These are phyloP conservation scores for Sebastes ruberrimus DNA, from an alignment of 2,797 vertebrate species.

Conservation along the genomic window DNA sequence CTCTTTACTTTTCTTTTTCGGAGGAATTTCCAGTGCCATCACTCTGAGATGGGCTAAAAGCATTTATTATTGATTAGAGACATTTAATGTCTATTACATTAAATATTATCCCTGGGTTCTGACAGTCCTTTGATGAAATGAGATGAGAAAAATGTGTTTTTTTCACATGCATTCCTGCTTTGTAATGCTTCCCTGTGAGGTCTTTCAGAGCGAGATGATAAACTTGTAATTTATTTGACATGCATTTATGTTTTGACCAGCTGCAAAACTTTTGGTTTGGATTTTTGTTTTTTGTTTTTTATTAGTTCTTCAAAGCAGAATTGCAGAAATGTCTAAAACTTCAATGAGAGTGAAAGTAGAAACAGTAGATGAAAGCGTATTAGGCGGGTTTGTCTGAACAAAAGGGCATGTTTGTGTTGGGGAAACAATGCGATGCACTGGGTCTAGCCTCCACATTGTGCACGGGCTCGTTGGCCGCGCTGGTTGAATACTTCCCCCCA, in stretches of 20 bases:
- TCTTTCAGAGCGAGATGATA: slow-evolving; percentile 20
- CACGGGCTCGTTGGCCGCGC: slow-evolving; percentile 46
- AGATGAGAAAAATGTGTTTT: slow-evolving; percentile 44
- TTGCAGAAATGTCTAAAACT: neutral
- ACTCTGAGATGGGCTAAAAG: neutral
- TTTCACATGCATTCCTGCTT: neutral
- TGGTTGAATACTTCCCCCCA: slow-evolving; percentile 50
- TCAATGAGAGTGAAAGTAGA: slow-evolving; percentile 6
- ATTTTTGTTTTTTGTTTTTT: neutral
- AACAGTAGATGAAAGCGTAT: slow-evolving; percentile 7
- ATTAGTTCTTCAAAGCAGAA: slow-evolving; percentile 18
- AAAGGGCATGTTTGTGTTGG: slow-evolving; percentile 2
- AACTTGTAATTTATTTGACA: slow-evolving; percentile 19
- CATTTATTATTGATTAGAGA: slow-evolving; percentile 57
- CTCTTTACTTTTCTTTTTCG: slow-evolving; percentile 2
- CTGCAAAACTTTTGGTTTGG: neutral
- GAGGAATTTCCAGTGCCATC: slow-evolving; percentile 14
- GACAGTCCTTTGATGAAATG: slow-evolving; percentile 53
- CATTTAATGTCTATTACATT: slow-evolving; percentile 54
- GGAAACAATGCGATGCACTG: slow-evolving; percentile 8
- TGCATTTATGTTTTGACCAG: slow-evolving; percentile 12
- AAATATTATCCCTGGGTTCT: slow-evolving; percentile 41
- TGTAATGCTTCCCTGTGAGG: slow-evolving; percentile 2
- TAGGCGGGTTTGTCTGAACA: neutral
- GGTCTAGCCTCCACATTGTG: slow-evolving; percentile 22